A percentile compares a stretch with the other conserved stretches of the same genome.
phyloP scores from a whole-genome alignment of 1,140 invertebrate genomes.

The Uloborus diversus region DNA sequence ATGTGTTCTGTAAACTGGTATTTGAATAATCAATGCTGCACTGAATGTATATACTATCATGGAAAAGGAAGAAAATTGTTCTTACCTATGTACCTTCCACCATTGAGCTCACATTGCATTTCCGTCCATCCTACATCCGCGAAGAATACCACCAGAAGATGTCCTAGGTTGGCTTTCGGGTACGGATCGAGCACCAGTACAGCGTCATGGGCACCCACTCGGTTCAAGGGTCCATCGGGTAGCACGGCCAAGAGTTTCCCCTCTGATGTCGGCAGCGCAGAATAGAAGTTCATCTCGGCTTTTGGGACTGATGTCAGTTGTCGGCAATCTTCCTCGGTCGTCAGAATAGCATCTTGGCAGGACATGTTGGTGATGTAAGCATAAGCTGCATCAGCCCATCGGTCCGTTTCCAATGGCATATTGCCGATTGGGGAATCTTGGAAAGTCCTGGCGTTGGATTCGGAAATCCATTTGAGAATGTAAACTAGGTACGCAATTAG shows the following conservation, averaged over 20 bases:
- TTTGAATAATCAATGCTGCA: no score
- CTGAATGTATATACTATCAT: no score
- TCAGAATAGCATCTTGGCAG: conserved; percentile 21
- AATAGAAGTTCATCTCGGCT: conserved; percentile 40
- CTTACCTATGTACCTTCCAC: conserved; percentile 62
- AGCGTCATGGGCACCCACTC: conserved; percentile 64
- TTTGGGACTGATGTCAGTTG: conserved; percentile 7
- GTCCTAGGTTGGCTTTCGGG: conserved; percentile 68
- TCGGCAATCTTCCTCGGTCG: conserved; percentile 32
- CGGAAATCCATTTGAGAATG: no score
- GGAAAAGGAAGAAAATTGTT: no score
- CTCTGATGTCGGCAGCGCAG: background rate
- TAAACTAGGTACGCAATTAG: no score
- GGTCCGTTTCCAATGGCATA: background rate
- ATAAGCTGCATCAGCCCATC: conserved; percentile 20
- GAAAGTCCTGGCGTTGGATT: no score
- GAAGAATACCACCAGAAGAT: conserved; percentile 69
- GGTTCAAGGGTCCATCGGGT: conserved; percentile 65
- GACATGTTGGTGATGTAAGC: conserved; percentile 29
- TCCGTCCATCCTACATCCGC: conserved; percentile 62
- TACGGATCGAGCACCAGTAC: conserved; percentile 69
- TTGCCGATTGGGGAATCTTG: no score
- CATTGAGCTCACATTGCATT: conserved; percentile 61
- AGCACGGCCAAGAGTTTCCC: conserved; percentile 63
- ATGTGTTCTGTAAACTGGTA: no score